Evolutionary conservation across 2,888 invertebrate species (phyloP).

Genomic region (Noctua janthina): DNA sequence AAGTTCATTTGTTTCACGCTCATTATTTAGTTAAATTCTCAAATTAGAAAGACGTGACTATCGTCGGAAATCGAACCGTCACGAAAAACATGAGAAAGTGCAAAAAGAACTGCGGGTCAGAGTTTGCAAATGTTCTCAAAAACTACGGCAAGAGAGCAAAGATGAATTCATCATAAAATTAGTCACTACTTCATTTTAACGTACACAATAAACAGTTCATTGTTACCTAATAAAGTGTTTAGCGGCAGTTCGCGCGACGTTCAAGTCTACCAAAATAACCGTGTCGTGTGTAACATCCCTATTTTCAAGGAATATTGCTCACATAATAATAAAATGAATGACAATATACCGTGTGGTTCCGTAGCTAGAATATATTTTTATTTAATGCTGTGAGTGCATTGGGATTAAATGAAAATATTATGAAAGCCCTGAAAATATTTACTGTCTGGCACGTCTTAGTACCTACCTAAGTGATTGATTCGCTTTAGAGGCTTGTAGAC

Average conservation of each 20-base stretch:
- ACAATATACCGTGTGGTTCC: slow-evolving; percentile 40
- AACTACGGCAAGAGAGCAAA: background rate
- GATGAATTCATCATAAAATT: slow-evolving; percentile 25
- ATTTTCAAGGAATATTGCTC: slow-evolving; percentile 69
- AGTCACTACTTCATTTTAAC: slow-evolving; percentile 43
- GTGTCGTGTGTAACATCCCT: slow-evolving; percentile 69
- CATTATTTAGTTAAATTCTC: background rate
- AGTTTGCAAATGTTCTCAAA: background rate
- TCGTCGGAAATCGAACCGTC: background rate
- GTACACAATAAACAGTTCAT: slow-evolving; percentile 60
- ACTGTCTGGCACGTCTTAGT: background rate
- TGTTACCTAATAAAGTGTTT: slow-evolving; percentile 74
- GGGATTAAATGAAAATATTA: slow-evolving; percentile 19
- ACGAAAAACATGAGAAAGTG: background rate
- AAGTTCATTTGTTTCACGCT: slow-evolving; percentile 32
- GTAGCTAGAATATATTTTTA: slow-evolving; percentile 33
- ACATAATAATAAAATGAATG: slow-evolving; percentile 76
- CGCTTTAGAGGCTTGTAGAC: background rate
- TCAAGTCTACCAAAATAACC: slow-evolving; percentile 72
- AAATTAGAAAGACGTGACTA: background rate
- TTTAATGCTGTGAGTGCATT: slow-evolving; percentile 52
- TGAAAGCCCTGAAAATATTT: slow-evolving; percentile 2
- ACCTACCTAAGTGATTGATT: slow-evolving; percentile 22
- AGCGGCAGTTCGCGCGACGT: slow-evolving; percentile 72
- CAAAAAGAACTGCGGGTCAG: background rate